Percentiles rank a stretch among this genome's conserved stretches.
phyloP scores from a whole-genome alignment of 2,888 invertebrate species.

The Netelia inedita region DNA sequence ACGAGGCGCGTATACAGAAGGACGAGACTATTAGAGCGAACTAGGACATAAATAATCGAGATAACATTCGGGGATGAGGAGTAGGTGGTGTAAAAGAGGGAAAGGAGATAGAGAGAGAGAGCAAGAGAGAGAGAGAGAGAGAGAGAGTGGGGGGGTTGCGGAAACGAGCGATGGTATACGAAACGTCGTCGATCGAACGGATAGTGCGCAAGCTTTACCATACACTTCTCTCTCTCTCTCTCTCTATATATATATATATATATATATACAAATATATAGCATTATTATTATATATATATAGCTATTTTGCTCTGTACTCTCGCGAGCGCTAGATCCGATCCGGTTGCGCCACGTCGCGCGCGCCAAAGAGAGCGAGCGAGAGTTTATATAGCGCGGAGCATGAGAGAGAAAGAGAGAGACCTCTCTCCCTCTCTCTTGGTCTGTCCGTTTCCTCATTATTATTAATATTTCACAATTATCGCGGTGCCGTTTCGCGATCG shows the following conservation, averaged over 20 bases:
- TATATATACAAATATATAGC: slow-evolving; percentile 16
- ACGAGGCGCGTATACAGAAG: slow-evolving; percentile 16
- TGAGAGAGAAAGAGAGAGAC: slow-evolving; percentile 24
- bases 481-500: slow-evolving; percentile 75
- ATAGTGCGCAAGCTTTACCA: slow-evolving; percentile 58
- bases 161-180: slow-evolving; percentile 67
- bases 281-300: too few relatives aligned
- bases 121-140: slow-evolving; percentile 45
- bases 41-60: slow-evolving; percentile 78
- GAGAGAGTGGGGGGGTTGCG: slow-evolving; percentile 43
- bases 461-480: slow-evolving; percentile 81
- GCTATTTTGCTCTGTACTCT: slow-evolving; percentile 2
- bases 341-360: slow-evolving; percentile 72
- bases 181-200: slow-evolving; percentile 66
- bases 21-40: slow-evolving; percentile 80
- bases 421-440: slow-evolving; percentile 27
- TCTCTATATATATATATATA: slow-evolving; percentile 24
- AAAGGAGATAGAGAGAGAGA: slow-evolving; percentile 43
- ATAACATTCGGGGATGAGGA: slow-evolving; percentile 71
- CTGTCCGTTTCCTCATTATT: slow-evolving; percentile 78
- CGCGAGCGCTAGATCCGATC: slow-evolving; percentile 72
- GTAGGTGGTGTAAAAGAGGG: slow-evolving; percentile 44
- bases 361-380: slow-evolving; percentile 15
- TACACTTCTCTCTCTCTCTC: background rate
- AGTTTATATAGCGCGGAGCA: background rate